Percentiles rank a stretch among this genome's conserved stretches.
Evolutionary conservation across 2,888 invertebrate species (phyloP).

Genomic region (Tupiocoris notatus): DNA sequence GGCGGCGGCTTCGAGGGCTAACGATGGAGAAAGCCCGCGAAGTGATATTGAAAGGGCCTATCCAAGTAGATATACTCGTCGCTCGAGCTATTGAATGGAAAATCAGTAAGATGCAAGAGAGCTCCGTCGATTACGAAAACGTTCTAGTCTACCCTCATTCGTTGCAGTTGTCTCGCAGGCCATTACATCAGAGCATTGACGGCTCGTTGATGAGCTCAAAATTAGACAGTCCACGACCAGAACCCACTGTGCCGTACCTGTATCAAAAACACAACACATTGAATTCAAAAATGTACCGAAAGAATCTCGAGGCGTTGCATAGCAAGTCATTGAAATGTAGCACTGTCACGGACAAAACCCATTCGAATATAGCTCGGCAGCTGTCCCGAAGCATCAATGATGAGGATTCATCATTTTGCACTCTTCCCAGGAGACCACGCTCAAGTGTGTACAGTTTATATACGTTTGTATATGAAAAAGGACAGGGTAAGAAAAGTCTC

Average conservation of each 20-base stretch:
- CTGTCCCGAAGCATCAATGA: conserved; percentile 25
- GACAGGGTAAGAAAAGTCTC: conserved; percentile 76
- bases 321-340: conserved; percentile 43
- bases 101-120: conserved; percentile 60
- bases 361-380: conserved; percentile 41
- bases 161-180: conserved; percentile 22
- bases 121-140: conserved; percentile 70
- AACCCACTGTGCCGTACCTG: conserved; percentile 3
- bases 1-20: conserved; percentile 65
- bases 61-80: conserved; percentile 67
- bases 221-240: conserved; percentile 10
- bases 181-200: conserved; percentile 17
- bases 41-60: conserved; percentile 62
- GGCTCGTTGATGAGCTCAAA: conserved; percentile 12
- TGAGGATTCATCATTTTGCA: conserved; percentile 59
- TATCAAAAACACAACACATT: conserved; percentile 42
- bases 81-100: conserved; percentile 54
- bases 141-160: conserved; percentile 52
- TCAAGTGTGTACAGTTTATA: conserved; percentile 69
- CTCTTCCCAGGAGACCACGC: conserved; percentile 68
- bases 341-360: conserved; percentile 45
- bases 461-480: conserved; percentile 75
- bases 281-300: conserved; percentile 44
- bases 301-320: conserved; percentile 42
- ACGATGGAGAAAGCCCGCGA: conserved; percentile 66